Conservation (phyloP, 2,888 invertebrate genomes). For the Trichopoda pennipes region DNA sequence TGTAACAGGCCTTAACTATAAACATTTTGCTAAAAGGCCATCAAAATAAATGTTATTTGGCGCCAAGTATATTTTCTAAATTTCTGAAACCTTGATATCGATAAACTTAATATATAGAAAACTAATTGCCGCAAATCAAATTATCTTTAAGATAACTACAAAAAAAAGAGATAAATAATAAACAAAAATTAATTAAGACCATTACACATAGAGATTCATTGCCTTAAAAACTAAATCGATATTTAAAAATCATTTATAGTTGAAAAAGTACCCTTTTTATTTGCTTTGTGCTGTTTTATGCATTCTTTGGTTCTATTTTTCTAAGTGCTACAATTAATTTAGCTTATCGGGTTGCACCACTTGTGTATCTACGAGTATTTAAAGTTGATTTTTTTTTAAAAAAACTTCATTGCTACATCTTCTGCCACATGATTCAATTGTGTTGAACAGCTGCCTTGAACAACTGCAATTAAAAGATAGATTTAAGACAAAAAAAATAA, state of each 20-base stretch:
- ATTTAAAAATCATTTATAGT: conserved; percentile 48
- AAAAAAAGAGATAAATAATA: background rate
- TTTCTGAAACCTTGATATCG: background rate
- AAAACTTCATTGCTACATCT: conserved; percentile 31
- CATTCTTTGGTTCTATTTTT: conserved; percentile 32
- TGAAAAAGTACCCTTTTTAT: conserved; percentile 41
- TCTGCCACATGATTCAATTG: conserved; percentile 36
- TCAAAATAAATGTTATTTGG: background rate
- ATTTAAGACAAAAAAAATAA: conserved; percentile 19
- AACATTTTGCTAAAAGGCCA: background rate
- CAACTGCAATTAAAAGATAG: conserved; percentile 64
- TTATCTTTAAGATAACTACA: conserved; percentile 42
- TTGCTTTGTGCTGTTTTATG: conserved; percentile 3
- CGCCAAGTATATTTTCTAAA: background rate
- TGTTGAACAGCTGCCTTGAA: conserved; percentile 59
- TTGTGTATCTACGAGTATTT: conserved; percentile 58
- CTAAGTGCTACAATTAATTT: conserved; percentile 69
- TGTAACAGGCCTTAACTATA: background rate
- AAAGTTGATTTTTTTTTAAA: conserved; percentile 32
- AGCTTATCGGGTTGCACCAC: conserved; percentile 68
- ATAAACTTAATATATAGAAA: conserved; percentile 43
- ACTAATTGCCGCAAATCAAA: conserved; percentile 33
- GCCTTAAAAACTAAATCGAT: conserved; percentile 42
- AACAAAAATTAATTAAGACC: conserved; percentile 52
- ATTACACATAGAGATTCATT: conserved; percentile 38